Percentiles rank a stretch among this genome's conserved stretches.
These are phyloP conservation scores for Platycheirus albimanus DNA, from an alignment of 2,888 invertebrate genomes.

Conservation along the genomic window DNA sequence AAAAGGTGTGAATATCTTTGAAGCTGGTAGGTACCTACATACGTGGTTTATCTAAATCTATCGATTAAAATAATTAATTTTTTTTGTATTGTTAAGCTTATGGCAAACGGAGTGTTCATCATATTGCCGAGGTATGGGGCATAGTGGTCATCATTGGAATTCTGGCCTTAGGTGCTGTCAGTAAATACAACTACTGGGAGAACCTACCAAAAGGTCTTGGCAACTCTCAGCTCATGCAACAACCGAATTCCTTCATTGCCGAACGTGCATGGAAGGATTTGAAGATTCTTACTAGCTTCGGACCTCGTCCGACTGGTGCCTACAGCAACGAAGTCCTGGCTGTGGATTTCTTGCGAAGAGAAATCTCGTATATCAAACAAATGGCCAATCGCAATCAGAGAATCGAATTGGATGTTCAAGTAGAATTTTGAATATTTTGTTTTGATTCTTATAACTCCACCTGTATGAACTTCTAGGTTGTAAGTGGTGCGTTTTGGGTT, in stretches of 20 bases:
- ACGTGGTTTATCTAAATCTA: not conserved
- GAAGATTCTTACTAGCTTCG: slow-evolving; percentile 85
- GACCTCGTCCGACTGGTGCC: slow-evolving; percentile 88
- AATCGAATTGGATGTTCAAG: slow-evolving; percentile 87
- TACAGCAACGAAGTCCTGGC: slow-evolving; percentile 91
- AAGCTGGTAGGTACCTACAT: slow-evolving; percentile 67
- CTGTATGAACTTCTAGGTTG: slow-evolving; percentile 79
- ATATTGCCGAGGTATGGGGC: slow-evolving; percentile 77
- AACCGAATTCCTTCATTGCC: slow-evolving; percentile 84
- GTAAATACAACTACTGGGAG: slow-evolving; percentile 76
- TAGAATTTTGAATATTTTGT: slow-evolving; percentile 60
- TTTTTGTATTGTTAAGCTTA: slow-evolving; percentile 73
- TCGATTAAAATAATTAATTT: slow-evolving; percentile 34
- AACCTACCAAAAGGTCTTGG: slow-evolving; percentile 77
- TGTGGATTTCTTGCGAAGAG: slow-evolving; percentile 85
- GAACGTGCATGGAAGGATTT: slow-evolving; percentile 87
- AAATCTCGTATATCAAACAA: slow-evolving; percentile 84
- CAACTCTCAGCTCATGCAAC: slow-evolving; percentile 76
- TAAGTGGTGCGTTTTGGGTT: slow-evolving; percentile 89
- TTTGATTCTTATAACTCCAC: not conserved
- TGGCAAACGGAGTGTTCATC: slow-evolving; percentile 78
- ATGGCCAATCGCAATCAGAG: slow-evolving; percentile 84
- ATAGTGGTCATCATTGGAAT: slow-evolving; percentile 74
- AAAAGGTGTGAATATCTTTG: slow-evolving; percentile 64
- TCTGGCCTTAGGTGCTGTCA: slow-evolving; percentile 75